Evolutionary conservation across 2,113 vertebrate species (phyloP), one percentile per base, ranked within the genome.

Genomic region (Paradoxurus hermaphroditus): DNA sequence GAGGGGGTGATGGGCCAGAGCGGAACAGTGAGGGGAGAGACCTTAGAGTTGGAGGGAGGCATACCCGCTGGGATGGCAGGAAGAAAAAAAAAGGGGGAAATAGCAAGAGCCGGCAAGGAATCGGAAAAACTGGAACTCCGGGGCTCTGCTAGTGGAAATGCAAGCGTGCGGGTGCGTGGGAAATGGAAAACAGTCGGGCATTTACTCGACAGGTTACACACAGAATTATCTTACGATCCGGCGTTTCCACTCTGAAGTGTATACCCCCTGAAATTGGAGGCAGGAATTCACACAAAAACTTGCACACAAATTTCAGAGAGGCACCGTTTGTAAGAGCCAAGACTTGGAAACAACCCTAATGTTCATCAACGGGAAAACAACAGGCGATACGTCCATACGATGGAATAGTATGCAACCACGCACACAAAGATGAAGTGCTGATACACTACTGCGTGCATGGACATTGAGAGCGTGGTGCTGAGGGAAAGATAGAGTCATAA

Each of bases 211-310:
- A 62, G 62, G 41, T 82, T 41, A 51, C 89, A 83, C 41, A 53
- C 3, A 46, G 23, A 89, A 44, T 92, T 23, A 16, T 67, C 77
- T 27, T 0, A 6, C 4, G 56, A 81, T 15, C 79, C 56, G 78
- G 88, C 44, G 67, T 62, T 46, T 72, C 63, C n/a, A 63, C 44
- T 97, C 63, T 87, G 46, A 67, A 89, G 67, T 49, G 36, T 36
- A 53, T 6, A 34, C 53, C 70, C 84, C 21, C 31, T 75, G 72
- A 77, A 78, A 77, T 0, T 6, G 44, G 78, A 90, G 81, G 39
- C 39, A 65, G 31, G 65, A 62, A 25, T 75, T 63, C 65, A 41
- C 70, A 75, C 15, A 25, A 73, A 86, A 56, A 62, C 53, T 8
- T 34, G 16, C 59, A 49, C 36, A 44, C 12, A 9, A 18, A 23